Percentiles rank a stretch among this genome's conserved stretches.
Evolutionary conservation across 1,140 invertebrate genomes (phyloP).

Genomic region (Tetramorium parvispinum): DNA sequence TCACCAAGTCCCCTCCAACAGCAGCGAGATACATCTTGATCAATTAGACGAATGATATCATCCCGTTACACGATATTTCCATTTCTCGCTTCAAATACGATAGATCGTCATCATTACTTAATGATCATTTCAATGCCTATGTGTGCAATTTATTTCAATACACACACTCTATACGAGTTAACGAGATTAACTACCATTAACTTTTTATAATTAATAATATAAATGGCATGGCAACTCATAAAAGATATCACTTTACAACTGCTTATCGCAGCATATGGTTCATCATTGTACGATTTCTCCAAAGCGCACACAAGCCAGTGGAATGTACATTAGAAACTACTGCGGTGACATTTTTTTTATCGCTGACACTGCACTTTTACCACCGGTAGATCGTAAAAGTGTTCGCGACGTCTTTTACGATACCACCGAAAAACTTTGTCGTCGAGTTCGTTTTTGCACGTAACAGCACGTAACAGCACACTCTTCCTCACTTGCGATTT

Average conservation of each 20-base stretch:
- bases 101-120: neutral
- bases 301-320: neutral
- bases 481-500: conserved; percentile 27
- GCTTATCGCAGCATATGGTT: neutral
- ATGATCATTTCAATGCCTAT: neutral
- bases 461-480: conserved; percentile 30
- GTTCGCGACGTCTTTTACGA: conserved; percentile 35
- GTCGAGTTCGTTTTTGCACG: conserved; percentile 33
- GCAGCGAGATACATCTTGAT: conserved; percentile 30
- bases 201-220: neutral
- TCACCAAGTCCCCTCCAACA: conserved; percentile 14
- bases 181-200: neutral
- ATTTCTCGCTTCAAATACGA: neutral
- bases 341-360: conserved; percentile 18
- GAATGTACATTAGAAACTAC: conserved; percentile 26
- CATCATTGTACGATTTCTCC: neutral
- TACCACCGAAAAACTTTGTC: conserved; percentile 42
- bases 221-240: neutral
- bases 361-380: conserved; percentile 5
- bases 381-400: conserved; percentile 26
- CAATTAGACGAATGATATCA: conserved; percentile 37
- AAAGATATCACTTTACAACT: neutral
- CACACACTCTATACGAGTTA: neutral
- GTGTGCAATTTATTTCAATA: neutral
- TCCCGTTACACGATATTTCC: conserved; percentile 21